Evolutionary conservation across 2,113 vertebrate species (phyloP), one percentile per base, ranked within the genome.

Genomic region (Lethenteron camtschaticum): DNA sequence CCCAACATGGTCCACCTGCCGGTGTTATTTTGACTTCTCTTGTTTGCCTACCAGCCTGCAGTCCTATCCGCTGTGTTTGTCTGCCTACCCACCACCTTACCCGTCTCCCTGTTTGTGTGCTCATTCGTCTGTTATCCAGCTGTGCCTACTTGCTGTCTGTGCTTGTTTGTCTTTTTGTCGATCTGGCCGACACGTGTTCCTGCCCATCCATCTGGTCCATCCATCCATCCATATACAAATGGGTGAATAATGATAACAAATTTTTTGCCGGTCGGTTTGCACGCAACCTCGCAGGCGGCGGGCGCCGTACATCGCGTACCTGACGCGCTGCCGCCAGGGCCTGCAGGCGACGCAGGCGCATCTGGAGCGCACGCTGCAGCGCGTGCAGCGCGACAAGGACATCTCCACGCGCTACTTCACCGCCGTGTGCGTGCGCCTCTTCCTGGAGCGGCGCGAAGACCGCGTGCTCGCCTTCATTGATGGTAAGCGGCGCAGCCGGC

Each of bases 371-470:
- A 83, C 96, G 11, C 69, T 99, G 71, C 90, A 95, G 71, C 83
- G 94, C 73, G 94, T 97, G 71, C 79, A 95, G 75, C 74, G 92
- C 68, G 94, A 99, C 77, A 99, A 96, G 72, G 94, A 96, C 58
- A 89, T 99, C 75, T 90, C 92, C 68, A 97, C 91, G 76, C 86
- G 89, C 12, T 97, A 95, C 76, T 99, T 99, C 77, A 97, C 94
- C 41, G 95, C 90, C 0, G 94, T 97, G 2, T 99, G 94, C 56
- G 92, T 97, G 58, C 82, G 91, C 14, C 72, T 99, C 71, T 80
- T 99, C 68, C 85, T 99, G 2, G 90, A 96, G 74, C 89, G 91
- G 77, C 95, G 95, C 80, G 94, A 99, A 71, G 80, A 85, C 75
- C 92, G 86, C 80, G 96, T 91, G 80, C 81, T 86, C 14, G 88